Evolutionary conservation across 2,888 invertebrate genomes (phyloP), one percentile per base, ranked within the genome.

Genomic region (Autographa gamma): DNA sequence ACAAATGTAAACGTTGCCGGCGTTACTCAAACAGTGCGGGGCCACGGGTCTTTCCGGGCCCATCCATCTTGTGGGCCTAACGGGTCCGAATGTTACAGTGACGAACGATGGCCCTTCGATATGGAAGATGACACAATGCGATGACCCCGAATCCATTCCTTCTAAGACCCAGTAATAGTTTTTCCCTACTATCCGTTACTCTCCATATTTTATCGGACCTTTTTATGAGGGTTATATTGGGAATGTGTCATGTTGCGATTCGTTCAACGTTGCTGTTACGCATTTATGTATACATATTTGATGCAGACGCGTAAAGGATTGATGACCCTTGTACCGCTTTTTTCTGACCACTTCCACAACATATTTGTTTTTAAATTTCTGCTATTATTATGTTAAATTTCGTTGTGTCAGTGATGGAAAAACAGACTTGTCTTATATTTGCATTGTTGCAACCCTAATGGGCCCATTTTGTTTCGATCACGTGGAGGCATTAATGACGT

Each of bases 41-140:
- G 80, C 77, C 79, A 77, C 80, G 74, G 66, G 60, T 77, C 74
- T 67, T 77, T 76, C 84, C 85, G 66, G 69, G 77, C 77, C 85
- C 88, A 92, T 93, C 91, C 90, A 91, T 94, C 93, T 91, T 90
- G 82, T 69, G 80, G 62, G 77, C 80, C 85, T 81, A 81, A 73
- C 84, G 86, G 88, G 74, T 83, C 85, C 85, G 82, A 85, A 85
- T 84, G 89, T 82, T 83, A 85, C 90, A 84, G 86, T 90, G 92
- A 92, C 91, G 91, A 88, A 90, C 90, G 91, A 90, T 91, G 89
- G 86, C 88, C 87, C 89, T 86, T 84, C 90, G 92, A 93, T 93
- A 93, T 90, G 89, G 84, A 87, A 91, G 92, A 93, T 92, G 94
- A 93, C 92, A 92, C 94, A 93, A 93, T 91, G 90, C 90, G 93